Percentiles rank a stretch among this genome's conserved stretches.
These are phyloP conservation scores for Agrotis clavis DNA, from an alignment of 2,888 invertebrate genomes.

Conservation along the genomic window DNA sequence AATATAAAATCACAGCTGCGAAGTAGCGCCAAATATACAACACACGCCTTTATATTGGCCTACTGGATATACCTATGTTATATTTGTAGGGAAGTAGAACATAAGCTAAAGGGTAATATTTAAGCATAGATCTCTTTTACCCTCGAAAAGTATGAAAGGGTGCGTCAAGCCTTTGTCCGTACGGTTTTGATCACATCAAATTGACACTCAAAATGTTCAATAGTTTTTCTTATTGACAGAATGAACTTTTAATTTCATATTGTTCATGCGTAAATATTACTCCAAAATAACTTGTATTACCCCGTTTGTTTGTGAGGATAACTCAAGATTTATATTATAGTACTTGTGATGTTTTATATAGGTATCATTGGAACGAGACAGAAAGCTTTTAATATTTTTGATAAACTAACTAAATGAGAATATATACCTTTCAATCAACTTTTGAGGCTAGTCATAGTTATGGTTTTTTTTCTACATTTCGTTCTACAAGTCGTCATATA, in stretches of 20 bases:
- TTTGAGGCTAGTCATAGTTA: neutral
- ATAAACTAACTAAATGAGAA: neutral
- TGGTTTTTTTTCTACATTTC: too few relatives aligned
- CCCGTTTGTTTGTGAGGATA: neutral
- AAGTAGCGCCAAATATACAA: conserved; percentile 59
- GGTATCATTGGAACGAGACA: neutral
- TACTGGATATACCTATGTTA: conserved; percentile 42
- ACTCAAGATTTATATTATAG: too few relatives aligned
- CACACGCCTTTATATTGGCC: conserved; percentile 42
- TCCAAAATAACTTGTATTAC: neutral
- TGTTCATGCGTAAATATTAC: conserved; percentile 6
- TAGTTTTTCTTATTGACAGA: too few relatives aligned
- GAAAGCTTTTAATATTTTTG: neutral
- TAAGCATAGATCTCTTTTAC: neutral
- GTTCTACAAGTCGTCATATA: too few relatives aligned
- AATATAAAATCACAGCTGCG: conserved; percentile 70
- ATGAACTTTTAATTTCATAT: too few relatives aligned
- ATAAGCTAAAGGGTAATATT: conserved; percentile 5
- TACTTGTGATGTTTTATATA: neutral
- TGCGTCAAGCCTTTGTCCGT: too few relatives aligned
- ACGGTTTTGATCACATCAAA: too few relatives aligned
- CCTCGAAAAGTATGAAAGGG: too few relatives aligned
- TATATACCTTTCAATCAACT: neutral
- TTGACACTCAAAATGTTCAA: too few relatives aligned
- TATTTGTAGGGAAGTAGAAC: conserved; percentile 18